These are phyloP conservation scores for Sphenopsis melanotis DNA, from an alignment of 2,797 vertebrate species.

Conservation along the genomic window DNA sequence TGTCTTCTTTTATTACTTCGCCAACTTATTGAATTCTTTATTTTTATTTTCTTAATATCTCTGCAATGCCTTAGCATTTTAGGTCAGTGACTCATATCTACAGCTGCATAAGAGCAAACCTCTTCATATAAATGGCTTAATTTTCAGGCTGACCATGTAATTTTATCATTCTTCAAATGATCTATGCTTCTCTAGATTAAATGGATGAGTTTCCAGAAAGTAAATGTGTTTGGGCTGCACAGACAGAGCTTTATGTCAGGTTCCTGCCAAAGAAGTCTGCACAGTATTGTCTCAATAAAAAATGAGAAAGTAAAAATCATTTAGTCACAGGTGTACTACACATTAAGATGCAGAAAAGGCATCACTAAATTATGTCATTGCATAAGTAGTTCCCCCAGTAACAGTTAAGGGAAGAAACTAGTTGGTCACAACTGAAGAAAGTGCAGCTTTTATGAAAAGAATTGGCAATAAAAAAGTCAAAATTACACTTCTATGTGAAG, in stretches of 20 bases:
- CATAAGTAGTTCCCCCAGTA: neutral
- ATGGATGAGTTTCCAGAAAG: neutral
- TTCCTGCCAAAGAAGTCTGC: neutral
- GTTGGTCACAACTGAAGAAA: neutral
- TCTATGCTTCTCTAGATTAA: neutral
- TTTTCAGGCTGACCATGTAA: conserved; percentile 28
- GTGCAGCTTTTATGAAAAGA: neutral
- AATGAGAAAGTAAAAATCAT: neutral
- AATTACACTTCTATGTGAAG: neutral
- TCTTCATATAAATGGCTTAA: conserved; percentile 9
- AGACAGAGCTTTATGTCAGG: neutral
- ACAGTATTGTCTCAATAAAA: neutral
- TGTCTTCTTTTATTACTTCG: conserved; percentile 7
- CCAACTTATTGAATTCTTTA: conserved; percentile 14
- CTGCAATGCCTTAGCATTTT: neutral
- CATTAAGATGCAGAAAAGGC: neutral
- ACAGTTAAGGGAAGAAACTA: neutral
- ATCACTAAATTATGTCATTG: neutral
- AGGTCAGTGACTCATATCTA: conserved; percentile 24
- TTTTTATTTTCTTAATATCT: conserved; percentile 17
- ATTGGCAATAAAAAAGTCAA: neutral
- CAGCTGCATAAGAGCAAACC: neutral
- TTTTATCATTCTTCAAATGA: conserved; percentile 31
- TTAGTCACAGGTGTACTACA: neutral
- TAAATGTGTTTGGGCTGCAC: neutral